These are phyloP conservation scores for Caenorhabditis japonica DNA, from an alignment of 2,888 invertebrate species.

Conservation along the genomic window DNA sequence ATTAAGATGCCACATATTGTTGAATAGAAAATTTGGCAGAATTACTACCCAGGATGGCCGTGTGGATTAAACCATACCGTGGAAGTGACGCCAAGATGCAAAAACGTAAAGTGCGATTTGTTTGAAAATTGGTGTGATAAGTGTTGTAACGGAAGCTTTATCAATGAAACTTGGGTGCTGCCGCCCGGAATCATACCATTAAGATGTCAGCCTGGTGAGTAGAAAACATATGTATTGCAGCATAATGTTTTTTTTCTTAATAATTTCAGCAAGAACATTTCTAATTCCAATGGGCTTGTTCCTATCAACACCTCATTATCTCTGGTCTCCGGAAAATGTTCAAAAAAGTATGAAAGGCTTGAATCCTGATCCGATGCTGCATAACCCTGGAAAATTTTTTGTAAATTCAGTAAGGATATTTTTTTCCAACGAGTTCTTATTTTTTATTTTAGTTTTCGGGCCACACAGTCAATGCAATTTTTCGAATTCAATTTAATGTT, in stretches of 20 bases:
- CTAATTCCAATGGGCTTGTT: background rate
- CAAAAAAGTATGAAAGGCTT: conserved; percentile 5
- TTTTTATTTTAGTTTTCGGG: conserved; percentile 4
- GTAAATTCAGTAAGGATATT: conserved; percentile 2
- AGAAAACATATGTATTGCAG: background rate
- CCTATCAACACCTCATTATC: conserved; percentile 3
- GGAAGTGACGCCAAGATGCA: conserved; percentile 10
- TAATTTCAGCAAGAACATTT: conserved; percentile 5
- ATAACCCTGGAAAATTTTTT: conserved; percentile 18
- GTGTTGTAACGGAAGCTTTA: conserved; percentile 16
- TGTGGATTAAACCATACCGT: conserved; percentile 18
- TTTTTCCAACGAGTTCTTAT: background rate
- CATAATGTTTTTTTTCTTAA: background rate
- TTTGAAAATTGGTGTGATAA: conserved; percentile 30
- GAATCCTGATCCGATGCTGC: background rate
- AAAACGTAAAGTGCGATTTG: conserved; percentile 3
- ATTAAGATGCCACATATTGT: too few relatives aligned
- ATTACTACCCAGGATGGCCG: conserved; percentile 12
- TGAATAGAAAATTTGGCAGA: conserved; percentile 5
- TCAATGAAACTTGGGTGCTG: conserved; percentile 26
- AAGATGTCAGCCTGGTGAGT: conserved; percentile 15
- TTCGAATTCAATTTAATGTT: conserved; percentile 19
- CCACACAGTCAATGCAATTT: conserved; percentile 11
- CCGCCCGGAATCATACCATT: conserved; percentile 23
- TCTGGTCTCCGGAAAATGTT: background rate